Conservation (phyloP, 2,797 vertebrate genomes). For the Avahi laniger region DNA sequence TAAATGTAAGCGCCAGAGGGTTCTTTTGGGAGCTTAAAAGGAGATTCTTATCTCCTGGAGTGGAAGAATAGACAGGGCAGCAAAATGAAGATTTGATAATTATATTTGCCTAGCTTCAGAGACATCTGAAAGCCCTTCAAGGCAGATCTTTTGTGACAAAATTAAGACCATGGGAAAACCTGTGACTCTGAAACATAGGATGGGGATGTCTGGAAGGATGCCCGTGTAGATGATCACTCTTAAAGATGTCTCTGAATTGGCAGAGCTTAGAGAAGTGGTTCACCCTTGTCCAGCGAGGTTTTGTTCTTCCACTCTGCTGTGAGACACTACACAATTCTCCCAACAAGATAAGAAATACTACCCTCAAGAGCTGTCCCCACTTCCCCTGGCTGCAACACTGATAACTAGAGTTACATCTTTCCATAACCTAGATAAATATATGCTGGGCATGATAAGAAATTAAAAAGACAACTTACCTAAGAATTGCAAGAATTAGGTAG, state of each 20-base stretch:
- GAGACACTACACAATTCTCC: background rate
- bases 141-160: background rate
- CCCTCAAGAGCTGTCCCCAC: accelerated
- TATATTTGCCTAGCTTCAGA: background rate
- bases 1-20: background rate
- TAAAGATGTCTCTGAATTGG: background rate
- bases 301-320: background rate
- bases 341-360: background rate
- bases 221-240: background rate
- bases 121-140: background rate
- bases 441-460: background rate
- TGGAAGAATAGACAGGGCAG: background rate
- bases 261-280: background rate
- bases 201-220: background rate
- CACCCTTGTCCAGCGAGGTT: background rate
- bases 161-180: background rate
- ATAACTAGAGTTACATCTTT: background rate
- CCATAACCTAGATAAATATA: background rate
- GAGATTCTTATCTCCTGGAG: background rate
- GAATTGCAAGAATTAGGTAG: background rate
- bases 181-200: background rate
- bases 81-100: background rate
- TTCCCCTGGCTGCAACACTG: background rate
- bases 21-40: background rate
- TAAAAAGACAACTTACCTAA: background rate